Conservation (phyloP, 2,888 invertebrate species). For the Drosophila crucigera region DNA sequence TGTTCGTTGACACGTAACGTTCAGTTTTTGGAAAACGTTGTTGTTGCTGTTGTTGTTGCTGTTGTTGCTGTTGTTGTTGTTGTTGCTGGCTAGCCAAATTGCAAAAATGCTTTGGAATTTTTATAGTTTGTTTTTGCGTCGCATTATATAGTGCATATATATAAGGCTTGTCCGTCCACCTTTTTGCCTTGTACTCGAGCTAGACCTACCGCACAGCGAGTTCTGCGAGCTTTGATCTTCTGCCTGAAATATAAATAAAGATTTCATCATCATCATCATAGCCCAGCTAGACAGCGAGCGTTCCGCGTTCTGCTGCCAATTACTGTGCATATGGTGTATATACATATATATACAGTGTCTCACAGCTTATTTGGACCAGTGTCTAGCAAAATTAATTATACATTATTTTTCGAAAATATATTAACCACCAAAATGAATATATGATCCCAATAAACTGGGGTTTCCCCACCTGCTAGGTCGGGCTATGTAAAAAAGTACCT, state of each 20-base stretch:
- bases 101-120: constrained; percentile 81
- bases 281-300: constrained; percentile 33
- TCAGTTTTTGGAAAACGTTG: constrained; percentile 59
- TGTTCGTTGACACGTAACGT: constrained; percentile 68
- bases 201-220: constrained; percentile 64
- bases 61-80: constrained; percentile 20
- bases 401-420: too few relatives aligned
- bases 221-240: constrained; percentile 70
- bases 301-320: constrained; percentile 63
- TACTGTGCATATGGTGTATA: constrained; percentile 28
- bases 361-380: too few relatives aligned
- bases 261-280: constrained; percentile 55
- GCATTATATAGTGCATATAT: constrained; percentile 17
- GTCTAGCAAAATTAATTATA: too few relatives aligned
- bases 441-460: too few relatives aligned
- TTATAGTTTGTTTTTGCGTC: constrained; percentile 61
- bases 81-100: constrained; percentile 61
- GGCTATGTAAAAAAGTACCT: too few relatives aligned
- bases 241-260: constrained; percentile 65
- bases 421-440: too few relatives aligned
- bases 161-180: constrained; percentile 13
- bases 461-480: too few relatives aligned
- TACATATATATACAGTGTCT: background rate
- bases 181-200: constrained; percentile 19
- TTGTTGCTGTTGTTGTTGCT: constrained; percentile 16